Percentiles rank a stretch among this genome's conserved stretches.
These are phyloP conservation scores for Eubasilissa regina DNA, from an alignment of 1,140 invertebrate genomes.

Conservation along the genomic window DNA sequence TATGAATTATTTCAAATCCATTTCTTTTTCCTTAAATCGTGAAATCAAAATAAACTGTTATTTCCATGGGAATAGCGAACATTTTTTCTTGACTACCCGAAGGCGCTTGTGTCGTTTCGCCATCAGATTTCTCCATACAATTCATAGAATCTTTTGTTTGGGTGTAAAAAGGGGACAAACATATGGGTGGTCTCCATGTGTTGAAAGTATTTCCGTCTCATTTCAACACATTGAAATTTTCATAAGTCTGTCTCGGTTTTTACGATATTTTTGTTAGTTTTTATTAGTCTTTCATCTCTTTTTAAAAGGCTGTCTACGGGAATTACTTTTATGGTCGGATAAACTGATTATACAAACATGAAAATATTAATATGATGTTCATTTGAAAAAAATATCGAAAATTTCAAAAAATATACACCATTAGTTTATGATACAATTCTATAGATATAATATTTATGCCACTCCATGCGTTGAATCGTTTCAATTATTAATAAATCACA, in stretches of 20 bases:
- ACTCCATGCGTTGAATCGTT: too few species aligned
- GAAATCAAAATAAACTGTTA: not conserved
- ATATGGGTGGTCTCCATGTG: slow-evolving; percentile 13
- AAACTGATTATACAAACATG: not conserved
- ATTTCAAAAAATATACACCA: not conserved
- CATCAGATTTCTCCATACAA: not conserved
- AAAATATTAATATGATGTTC: slow-evolving; percentile 5
- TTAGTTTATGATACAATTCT: too few species aligned
- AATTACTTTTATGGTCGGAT: slow-evolving; percentile 9
- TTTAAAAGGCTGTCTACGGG: not conserved
- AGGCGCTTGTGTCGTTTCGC: not conserved
- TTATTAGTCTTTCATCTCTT: not conserved
- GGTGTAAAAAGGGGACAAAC: slow-evolving; percentile 1
- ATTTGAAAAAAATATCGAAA: not conserved
- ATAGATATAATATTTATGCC: too few species aligned
- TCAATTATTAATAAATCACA: too few species aligned
- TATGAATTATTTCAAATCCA: not conserved
- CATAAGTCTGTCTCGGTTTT: slow-evolving; percentile 6
- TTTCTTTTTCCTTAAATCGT: not conserved
- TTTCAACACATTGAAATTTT: not conserved
- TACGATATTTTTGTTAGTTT: slow-evolving; percentile 13
- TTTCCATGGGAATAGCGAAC: not conserved
- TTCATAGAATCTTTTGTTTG: slow-evolving; percentile 16
- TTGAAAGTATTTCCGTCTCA: not conserved
- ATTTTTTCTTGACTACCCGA: not conserved